These are phyloP conservation scores for Notospermus geniculatus DNA, from an alignment of 1,140 invertebrate genomes.

Conservation along the genomic window DNA sequence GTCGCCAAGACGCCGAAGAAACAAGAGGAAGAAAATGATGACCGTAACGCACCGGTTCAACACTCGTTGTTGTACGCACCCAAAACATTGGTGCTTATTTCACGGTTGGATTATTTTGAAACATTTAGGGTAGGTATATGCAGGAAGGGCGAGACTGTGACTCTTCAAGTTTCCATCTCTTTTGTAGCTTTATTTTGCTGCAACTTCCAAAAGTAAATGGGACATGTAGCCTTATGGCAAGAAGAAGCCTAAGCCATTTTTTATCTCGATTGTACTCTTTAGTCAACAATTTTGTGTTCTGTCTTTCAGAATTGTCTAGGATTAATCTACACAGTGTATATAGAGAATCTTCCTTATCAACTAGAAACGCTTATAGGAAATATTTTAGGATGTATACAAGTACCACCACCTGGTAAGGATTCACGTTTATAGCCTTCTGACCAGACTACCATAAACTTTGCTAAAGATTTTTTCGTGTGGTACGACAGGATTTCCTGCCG, in stretches of 20 bases:
- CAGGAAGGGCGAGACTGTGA: neutral
- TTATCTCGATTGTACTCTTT: too few relatives aligned
- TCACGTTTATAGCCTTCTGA: too few relatives aligned
- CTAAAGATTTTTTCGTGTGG: too few relatives aligned
- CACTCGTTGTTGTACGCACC: slow-evolving; percentile 97
- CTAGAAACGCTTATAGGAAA: slow-evolving; percentile 93
- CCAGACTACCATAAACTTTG: too few relatives aligned
- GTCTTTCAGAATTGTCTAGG: slow-evolving; percentile 87
- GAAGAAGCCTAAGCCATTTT: too few relatives aligned
- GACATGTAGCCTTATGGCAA: too few relatives aligned
- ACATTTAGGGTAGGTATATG: slow-evolving; percentile 79
- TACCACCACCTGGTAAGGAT: slow-evolving; percentile 77
- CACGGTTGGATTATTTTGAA: slow-evolving; percentile 90
- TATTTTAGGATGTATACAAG: slow-evolving; percentile 90
- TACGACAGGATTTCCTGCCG: too few relatives aligned
- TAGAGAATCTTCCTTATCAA: slow-evolving; percentile 79
- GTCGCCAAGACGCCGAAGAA: slow-evolving; percentile 87
- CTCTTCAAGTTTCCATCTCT: too few relatives aligned
- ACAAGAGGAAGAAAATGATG: slow-evolving; percentile 66
- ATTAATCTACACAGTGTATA: slow-evolving; percentile 93
- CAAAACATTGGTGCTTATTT: slow-evolving; percentile 94
- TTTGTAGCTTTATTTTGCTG: too few relatives aligned
- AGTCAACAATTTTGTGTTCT: slow-evolving; percentile 14
- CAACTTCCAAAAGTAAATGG: too few relatives aligned
- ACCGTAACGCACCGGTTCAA: slow-evolving; percentile 56